Percentiles rank a stretch among this genome's conserved stretches.
phyloP scores from a whole-genome alignment of 2,113 vertebrate species.

The Entosphenus tridentatus region DNA sequence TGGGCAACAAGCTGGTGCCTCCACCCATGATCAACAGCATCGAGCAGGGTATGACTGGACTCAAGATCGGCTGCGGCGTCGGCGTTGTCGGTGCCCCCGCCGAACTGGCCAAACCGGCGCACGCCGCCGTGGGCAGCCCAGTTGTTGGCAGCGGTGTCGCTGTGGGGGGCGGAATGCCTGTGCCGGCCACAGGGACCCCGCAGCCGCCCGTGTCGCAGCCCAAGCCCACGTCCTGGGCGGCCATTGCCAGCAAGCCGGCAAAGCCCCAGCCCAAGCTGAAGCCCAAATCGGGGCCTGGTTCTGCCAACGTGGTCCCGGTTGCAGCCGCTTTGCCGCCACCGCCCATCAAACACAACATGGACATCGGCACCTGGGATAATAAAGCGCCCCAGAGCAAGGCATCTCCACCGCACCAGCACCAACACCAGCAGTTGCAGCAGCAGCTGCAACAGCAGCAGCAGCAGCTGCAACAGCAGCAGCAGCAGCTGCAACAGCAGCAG shows the following conservation, averaged over 20 bases:
- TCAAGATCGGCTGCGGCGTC: slow-evolving; percentile 50
- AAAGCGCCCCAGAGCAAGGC: slow-evolving; percentile 59
- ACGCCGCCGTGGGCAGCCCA: too few species aligned
- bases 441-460: slow-evolving; percentile 42
- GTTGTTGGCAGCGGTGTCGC: not conserved
- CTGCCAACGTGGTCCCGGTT: slow-evolving; percentile 17
- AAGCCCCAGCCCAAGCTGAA: slow-evolving; percentile 68
- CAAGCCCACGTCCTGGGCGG: slow-evolving; percentile 76
- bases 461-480: slow-evolving; percentile 33
- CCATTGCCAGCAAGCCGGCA: slow-evolving; percentile 78
- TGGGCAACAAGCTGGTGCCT: slow-evolving; percentile 48
- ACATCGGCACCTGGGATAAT: slow-evolving; percentile 90
- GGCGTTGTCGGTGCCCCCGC: slow-evolving; percentile 47
- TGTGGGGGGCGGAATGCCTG: not conserved
- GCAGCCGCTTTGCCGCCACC: slow-evolving; percentile 51
- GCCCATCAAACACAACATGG: slow-evolving; percentile 87
- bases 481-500: slow-evolving; percentile 45
- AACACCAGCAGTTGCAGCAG: slow-evolving; percentile 13
- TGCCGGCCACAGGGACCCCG: slow-evolving; percentile 27
- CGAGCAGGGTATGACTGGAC: slow-evolving; percentile 84
- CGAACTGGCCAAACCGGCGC: not conserved
- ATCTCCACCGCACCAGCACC: slow-evolving; percentile 33
- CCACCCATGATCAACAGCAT: slow-evolving; percentile 88
- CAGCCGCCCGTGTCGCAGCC: slow-evolving; percentile 50
- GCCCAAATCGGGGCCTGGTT: slow-evolving; percentile 32